Base-by-base conservation (phyloP, 2,888 invertebrate genomes). In the Cenopis cana region DNA sequence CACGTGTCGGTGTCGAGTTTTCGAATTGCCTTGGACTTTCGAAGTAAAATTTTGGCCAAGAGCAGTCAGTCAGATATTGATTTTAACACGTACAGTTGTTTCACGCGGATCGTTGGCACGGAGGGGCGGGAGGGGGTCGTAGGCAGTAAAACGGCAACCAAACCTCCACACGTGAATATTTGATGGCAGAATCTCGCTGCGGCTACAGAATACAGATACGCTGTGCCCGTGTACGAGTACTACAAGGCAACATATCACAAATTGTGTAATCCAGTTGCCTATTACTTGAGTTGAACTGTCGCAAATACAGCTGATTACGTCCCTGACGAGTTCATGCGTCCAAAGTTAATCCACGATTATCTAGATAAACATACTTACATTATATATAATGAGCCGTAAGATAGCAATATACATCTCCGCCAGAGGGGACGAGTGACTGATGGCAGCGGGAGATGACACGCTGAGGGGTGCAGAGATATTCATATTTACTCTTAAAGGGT, bases 81-180 rank as follows among this genome's bases (percentile, higher is more conserved):
- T 92, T 92, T 92, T 89, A 91, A 87, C 88, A 90, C 91, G 86
- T 90, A 89, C 89, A 89, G 89, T 90, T 91, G 91, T 91, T 91
- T 89, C 85, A 90, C 86, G 82, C 84, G 84, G 85, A 82, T 84
- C 86, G 81, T 81, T 79, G 82, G 85, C 24, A 69, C 67, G 73
- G 69, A 75, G 74, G 38, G 50, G 50, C 66, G 61, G 76, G 75
- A 68, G 74, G 76, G 74, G 76, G 77, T 75, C 73, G 83, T 82
- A 79, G 85, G 86, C 90, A 87, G 89, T 90, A 89, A 90, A 91
- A 89, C 87, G 87, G 88, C 89, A 89, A 88, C 87, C 89, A 86
- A 87, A 84, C 85, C 89, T 87, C 88, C 88, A 87, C 89, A 89
- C 87, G 90, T 93, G 90, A 93, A 93, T 93, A 91, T 93, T 93